Evolutionary conservation across 2,888 invertebrate genomes (phyloP), one percentile per base, ranked within the genome.

Genomic region (Torymus auratus): DNA sequence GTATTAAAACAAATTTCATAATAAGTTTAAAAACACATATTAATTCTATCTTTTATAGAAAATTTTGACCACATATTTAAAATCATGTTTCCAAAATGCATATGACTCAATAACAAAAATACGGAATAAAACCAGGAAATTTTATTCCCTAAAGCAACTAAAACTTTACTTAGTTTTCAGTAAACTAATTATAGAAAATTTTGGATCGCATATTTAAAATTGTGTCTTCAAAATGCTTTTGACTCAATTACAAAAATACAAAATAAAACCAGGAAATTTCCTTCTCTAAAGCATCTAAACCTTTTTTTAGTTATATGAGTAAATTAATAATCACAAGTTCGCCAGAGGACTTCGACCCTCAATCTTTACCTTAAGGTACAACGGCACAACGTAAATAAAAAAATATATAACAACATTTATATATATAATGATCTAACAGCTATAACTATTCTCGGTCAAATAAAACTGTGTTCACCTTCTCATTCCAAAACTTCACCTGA

Each of bases 301-400:
- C 7, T 7, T 20, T 55, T 62, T 14, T 10, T 17, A n/a, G n/a
- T 23, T 28, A 23, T 28, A 23, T 60, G 7, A 58, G 0, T 60
- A 52, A 20, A 68, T 15, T 68, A 53, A 28, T 28, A 2, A 70
- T 60, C 20, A 28, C 28, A 71, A 65, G n/a, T 28, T 67, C 28
- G 10, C 15, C n/a, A 61, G 41, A 41, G 14, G 17, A 60, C 23
- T 58, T 20, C 55, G 17, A 13, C 70, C 52, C 52, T 20, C 52
- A 61, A 28, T 2, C 61, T 67, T 53, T 68, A 61, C 60, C 61
- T 41, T 68, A 20, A 78, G 73, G 75, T 80, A 75, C 75, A 69
- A 71, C 61, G 53, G 80, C 75, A 65, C 71, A 75, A 60, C n/a
- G 52, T 61, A 70, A 68, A 71, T 80, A 71, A 74, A 71, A 69